Base-by-base conservation (phyloP, 2,888 invertebrate genomes). In the Plutella xylostella region DNA sequence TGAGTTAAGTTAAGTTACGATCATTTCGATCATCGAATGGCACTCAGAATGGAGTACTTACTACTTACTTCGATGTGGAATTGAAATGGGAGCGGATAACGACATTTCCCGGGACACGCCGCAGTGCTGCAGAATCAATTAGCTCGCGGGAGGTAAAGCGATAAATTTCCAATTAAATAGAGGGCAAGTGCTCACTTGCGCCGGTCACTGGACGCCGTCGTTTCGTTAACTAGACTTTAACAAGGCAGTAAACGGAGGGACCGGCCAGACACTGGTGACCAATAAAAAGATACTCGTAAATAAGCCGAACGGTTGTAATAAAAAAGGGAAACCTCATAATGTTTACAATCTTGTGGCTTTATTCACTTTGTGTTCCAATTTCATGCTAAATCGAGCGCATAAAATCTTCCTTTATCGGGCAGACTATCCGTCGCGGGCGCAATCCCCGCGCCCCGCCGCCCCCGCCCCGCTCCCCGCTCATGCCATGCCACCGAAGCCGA, bases 281-380 rank as follows among this genome's bases (percentile, higher is more conserved):
- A 73, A 76, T 79, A 80, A 83, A 79, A 80, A 75, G 68, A 72
- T 68, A 69, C 72, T 77, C 72, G 73, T 79, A 80, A 80, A 79
- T 78, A 77, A 77, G 68, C 66, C 69, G 68, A 77, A 73, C 71
- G 68, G 65, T 65, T 58, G 69, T 65, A 68, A 72, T 80, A 80
- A 83, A 82, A 82, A 82, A 79, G 72, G 61, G 75, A 73, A 70
- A 75, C 72, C 75, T 78, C 74, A 68, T 80, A 79, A 82, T 83
- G 82, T 80, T 83, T 80, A 83, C 82, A 79, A 79, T 82, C 80
- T 77, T 77, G 82, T 80, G 78, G 79, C 79, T 82, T 82, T 82
- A 83, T 82, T 80, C 83, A 82, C 83, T 80, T 82, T 83, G 83
- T 82, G 73, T 80, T 80, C 78, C 82, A 83, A 83, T 83, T 83